Evolutionary conservation across 2,797 vertebrate species (phyloP), one percentile per base, ranked within the genome.

Genomic region (Limosa lapponica): DNA sequence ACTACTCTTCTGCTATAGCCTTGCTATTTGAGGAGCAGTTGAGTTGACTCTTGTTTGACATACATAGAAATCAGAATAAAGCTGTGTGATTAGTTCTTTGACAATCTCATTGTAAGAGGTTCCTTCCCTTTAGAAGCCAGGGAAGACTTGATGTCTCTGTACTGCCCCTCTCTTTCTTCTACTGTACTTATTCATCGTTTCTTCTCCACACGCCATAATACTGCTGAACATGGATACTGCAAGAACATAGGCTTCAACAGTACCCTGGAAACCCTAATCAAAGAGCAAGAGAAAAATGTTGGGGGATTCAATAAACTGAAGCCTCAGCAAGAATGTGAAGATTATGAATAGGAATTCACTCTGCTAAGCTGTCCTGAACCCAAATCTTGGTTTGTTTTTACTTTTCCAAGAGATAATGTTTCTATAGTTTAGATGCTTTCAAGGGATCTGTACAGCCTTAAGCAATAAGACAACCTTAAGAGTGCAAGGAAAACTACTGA

Each of bases 331-430:
- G 91, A 96, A 97, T 43, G 77, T 91, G 87, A 96, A 64, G 91
- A 74, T 25, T 71, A 43, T 83, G 79, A 95, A 89, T 93, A 94
- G 91, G 75, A 96, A 96, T 90, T 93, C 84, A 82, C 54, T 92
- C 65, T 83, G 82, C 62, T 92, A 90, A 94, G 75, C 69, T 55
- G 72, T 89, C 74, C 89, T 81, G 87, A 96, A 95, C 78, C 66
- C 62, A 95, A 92, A 92, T 89, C 91, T 95, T 93, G 67, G 70
- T 96, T 95, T 93, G 77, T 93, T 98, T 94, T 96, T 85, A 72
- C 89, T 97, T 94, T 91, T 90, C 89, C 78, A 91, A 96, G 69
- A 49, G 91, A 90, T 82, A 95, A 82, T 88, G 65, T 96, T 97
- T 97, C 88, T 96, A 65, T 85, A 72, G 83, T 92, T 95, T 95